These are phyloP conservation scores for Anseranas semipalmata DNA, from an alignment of 2,113 vertebrate genomes.

Conservation along the genomic window DNA sequence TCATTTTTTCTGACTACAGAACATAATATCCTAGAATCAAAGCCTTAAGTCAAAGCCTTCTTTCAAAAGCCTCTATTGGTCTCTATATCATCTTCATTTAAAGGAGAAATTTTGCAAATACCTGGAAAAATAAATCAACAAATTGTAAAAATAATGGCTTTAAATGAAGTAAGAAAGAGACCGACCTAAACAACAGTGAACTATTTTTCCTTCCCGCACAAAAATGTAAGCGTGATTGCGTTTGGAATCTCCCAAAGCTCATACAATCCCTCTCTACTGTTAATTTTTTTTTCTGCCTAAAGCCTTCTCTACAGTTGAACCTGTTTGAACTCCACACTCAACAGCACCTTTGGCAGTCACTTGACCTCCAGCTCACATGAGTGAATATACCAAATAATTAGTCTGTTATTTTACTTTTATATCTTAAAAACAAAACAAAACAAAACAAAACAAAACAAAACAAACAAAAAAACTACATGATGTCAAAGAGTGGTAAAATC, in stretches of 20 bases:
- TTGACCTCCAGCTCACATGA: not conserved
- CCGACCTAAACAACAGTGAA: not conserved
- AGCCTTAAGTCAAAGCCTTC: not conserved
- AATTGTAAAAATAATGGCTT: conserved; percentile 34
- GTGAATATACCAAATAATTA: not conserved
- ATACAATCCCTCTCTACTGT: not conserved
- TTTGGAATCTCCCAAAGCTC: not conserved
- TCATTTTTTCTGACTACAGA: not conserved
- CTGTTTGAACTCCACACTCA: conserved; percentile 4
- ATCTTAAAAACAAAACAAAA: not conserved
- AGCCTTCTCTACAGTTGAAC: not conserved
- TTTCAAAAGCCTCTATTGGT: not conserved
- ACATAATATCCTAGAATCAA: not conserved
- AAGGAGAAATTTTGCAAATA: conserved; percentile 26
- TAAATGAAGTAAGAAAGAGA: not conserved
- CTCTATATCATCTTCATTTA: conserved; percentile 13
- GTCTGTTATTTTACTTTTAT: not conserved
- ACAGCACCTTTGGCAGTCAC: not conserved
- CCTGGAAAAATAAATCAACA: conserved; percentile 17
- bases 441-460: not conserved
- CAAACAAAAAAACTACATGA: too few species aligned
- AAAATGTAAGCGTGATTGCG: not conserved
- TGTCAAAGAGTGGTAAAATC: not conserved
- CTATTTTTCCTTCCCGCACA: not conserved
- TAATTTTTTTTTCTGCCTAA: conserved; percentile 17